Percentiles rank a stretch among this genome's conserved stretches.
phyloP scores from a whole-genome alignment of 2,888 invertebrate species.

The Orthonychiurus folsomi region DNA sequence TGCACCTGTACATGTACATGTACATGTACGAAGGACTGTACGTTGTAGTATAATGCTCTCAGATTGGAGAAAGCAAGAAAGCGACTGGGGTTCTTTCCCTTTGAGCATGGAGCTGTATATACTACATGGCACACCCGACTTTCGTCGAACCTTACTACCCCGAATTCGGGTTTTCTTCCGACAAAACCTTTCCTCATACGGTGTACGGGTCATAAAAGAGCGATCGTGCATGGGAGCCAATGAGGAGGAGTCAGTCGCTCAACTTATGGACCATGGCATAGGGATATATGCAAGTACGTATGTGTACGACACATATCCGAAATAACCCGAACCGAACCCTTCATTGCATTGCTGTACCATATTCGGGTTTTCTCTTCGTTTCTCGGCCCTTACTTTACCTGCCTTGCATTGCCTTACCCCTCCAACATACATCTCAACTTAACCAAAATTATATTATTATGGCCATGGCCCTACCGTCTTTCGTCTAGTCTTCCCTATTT shows the following conservation, averaged over 20 bases:
- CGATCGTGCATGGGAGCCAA: constrained; percentile 1
- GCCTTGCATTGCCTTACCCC: too few species aligned
- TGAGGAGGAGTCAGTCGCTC: neutral
- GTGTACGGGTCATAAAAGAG: neutral
- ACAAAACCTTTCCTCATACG: neutral
- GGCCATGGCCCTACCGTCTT: too few species aligned
- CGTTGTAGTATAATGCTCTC: too few species aligned
- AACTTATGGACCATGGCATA: neutral
- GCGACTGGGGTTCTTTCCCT: neutral
- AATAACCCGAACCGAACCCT: neutral
- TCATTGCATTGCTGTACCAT: neutral
- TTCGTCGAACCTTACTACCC: too few species aligned
- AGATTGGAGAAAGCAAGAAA: neutral
- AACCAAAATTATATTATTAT: constrained; percentile 1
- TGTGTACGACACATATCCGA: neutral
- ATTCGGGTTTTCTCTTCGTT: neutral
- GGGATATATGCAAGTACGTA: neutral
- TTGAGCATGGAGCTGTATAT: neutral
- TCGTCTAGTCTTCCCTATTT: too few species aligned
- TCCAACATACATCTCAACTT: neutral
- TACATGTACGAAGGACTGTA: neutral
- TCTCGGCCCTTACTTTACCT: neutral
- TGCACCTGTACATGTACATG: neutral
- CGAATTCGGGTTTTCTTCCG: neutral
- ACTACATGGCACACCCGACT: neutral